These are phyloP conservation scores for Harmothoe impar DNA, from an alignment of 2,888 invertebrate species.

Conservation along the genomic window DNA sequence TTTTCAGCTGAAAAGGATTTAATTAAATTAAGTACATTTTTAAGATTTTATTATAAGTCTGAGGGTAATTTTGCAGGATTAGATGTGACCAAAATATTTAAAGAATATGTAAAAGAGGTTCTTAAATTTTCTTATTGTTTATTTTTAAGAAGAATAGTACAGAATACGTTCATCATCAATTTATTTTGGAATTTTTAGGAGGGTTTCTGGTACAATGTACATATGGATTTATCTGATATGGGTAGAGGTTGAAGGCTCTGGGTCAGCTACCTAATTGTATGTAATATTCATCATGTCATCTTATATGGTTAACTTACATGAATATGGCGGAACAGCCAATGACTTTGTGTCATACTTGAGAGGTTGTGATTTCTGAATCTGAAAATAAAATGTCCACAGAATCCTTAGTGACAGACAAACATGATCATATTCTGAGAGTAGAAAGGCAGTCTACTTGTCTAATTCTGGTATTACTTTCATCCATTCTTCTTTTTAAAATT, in stretches of 20 bases:
- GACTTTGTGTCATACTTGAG: conserved; percentile 81
- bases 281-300: neutral
- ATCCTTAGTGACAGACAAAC: neutral
- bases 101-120: too few relatives aligned
- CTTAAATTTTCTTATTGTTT: too few relatives aligned
- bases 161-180: too few relatives aligned
- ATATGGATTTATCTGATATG: too few relatives aligned
- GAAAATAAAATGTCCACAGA: conserved; percentile 58
- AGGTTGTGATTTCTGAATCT: conserved; percentile 79
- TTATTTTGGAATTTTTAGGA: too few relatives aligned
- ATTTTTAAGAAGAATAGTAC: too few relatives aligned
- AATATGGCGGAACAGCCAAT: conserved; percentile 75
- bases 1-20: conserved; percentile 77
- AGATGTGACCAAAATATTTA: neutral
- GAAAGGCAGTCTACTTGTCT: too few relatives aligned
- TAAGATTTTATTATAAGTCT: neutral
- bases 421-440: neutral
- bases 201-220: too few relatives aligned
- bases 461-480: too few relatives aligned
- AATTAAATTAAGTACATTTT: conserved; percentile 2
- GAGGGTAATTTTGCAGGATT: neutral
- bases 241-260: too few relatives aligned
- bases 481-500: too few relatives aligned
- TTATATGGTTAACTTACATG: neutral
- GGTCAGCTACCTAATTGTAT: too few relatives aligned